Conservation (phyloP, 2,888 invertebrate species). For the Thymelicus acteon region DNA sequence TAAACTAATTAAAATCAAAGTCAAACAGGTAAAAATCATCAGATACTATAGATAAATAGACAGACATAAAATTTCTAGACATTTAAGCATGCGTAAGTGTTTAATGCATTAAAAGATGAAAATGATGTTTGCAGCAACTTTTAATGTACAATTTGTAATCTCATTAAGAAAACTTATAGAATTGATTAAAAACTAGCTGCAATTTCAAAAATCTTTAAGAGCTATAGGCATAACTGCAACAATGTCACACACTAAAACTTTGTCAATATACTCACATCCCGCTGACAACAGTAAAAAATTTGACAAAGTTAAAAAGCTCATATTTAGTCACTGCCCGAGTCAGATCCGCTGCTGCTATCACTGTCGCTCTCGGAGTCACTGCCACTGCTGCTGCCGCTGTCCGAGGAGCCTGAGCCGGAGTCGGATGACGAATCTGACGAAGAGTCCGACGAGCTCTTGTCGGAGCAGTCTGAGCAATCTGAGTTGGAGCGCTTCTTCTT, state of each 20-base stretch:
- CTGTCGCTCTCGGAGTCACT: slow-evolving; percentile 60
- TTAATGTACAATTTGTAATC: neutral
- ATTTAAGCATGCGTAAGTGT: too few species aligned
- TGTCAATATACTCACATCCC: slow-evolving; percentile 20
- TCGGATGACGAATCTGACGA: slow-evolving; percentile 65
- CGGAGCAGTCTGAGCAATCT: slow-evolving; percentile 63
- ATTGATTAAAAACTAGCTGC: too few species aligned
- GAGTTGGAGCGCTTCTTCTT: slow-evolving; percentile 68
- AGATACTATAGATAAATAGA: neutral
- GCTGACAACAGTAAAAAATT: slow-evolving; percentile 22
- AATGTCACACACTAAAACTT: slow-evolving; percentile 30
- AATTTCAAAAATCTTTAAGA: neutral
- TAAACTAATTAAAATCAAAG: too few species aligned
- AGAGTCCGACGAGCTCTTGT: slow-evolving; percentile 63
- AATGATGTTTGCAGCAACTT: neutral
- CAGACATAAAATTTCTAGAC: too few species aligned
- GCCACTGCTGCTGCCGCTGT: slow-evolving; percentile 61
- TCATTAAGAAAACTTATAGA: too few species aligned
- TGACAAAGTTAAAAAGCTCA: slow-evolving; percentile 32
- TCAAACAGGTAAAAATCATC: too few species aligned
- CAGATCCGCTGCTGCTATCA: slow-evolving; percentile 58
- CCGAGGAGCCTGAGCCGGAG: slow-evolving; percentile 60
- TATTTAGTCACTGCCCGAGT: slow-evolving; percentile 58
- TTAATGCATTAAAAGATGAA: too few species aligned
- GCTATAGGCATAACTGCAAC: slow-evolving; percentile 18